Base-by-base conservation (phyloP, 2,888 invertebrate species). In the Drosophila buzzatii region DNA sequence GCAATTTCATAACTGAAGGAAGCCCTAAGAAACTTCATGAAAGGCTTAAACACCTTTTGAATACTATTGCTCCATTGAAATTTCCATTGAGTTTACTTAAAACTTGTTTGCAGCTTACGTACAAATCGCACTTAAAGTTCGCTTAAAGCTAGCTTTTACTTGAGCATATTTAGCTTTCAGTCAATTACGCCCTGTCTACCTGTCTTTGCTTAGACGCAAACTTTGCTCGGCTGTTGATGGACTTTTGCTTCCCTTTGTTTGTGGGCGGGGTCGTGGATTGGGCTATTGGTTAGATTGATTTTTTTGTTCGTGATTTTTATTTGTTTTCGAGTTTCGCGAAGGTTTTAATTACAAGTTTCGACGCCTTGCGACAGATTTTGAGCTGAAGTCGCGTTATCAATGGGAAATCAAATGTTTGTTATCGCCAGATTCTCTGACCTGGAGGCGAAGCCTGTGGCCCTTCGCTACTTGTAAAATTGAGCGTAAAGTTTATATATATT, bases 271-370 rank as follows among this genome's bases (percentile, higher is more conserved):
- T n/a, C 2, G 27, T 27, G 55, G 51, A 12, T 56, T 44, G 33
- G 16, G 42, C 31, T 37, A 31, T 60, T 35, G 64, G 49, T 37
- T 18, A 9, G 7, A 39, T 20, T 49, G 47, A 31, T 41, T 47
- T 47, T 59, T 8, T 42, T 35, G 23, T 44, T 37, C 12, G 3
- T 58, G 20, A n/a, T n/a, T 37, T 35, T 49, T n/a, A 12, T 23
- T 20, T 41, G 12, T 58, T 53, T 33, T 44, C 31, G 52, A 60
- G 44, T 68, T 63, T 66, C 60, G 73, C 73, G 85, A 81, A 87
- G 89, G 73, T 89, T 86, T 86, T 89, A 86, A 86, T 86, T 86
- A 87, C 88, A 89, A 87, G 68, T 86, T 89, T 89, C 71, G 71
- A 62, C 70, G 87, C 82, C 82, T 76, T 72, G 75, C 79, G 82